Percentiles rank a stretch among this genome's conserved stretches.
Evolutionary conservation across 2,888 invertebrate genomes (phyloP).

Genomic region (Nebria brevicollis): DNA sequence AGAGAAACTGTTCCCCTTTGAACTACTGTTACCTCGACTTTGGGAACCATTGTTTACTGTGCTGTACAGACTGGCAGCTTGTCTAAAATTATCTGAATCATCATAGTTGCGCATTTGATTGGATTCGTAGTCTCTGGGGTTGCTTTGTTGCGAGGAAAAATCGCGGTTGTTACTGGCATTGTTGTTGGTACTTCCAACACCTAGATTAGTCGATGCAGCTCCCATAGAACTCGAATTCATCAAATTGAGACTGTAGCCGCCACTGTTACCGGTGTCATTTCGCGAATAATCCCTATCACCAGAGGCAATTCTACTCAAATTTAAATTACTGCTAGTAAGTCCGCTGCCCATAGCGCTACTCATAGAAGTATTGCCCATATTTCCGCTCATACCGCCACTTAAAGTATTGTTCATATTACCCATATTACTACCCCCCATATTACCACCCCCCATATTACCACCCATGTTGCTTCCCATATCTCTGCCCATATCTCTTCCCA

Average conservation of each 20-base stretch:
- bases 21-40: slow-evolving; percentile 28
- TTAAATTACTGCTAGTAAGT: slow-evolving; percentile 56
- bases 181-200: slow-evolving; percentile 59
- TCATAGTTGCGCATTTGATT: slow-evolving; percentile 40
- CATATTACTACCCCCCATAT: slow-evolving; percentile 54
- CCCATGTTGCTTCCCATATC: slow-evolving; percentile 51
- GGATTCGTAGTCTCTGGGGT: slow-evolving; percentile 39
- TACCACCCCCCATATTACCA: slow-evolving; percentile 57
- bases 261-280: slow-evolving; percentile 39
- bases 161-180: slow-evolving; percentile 59
- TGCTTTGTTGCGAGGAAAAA: neutral
- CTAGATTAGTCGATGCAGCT: neutral
- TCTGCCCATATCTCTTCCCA: slow-evolving; percentile 8
- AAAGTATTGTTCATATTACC: slow-evolving; percentile 4
- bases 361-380: slow-evolving; percentile 54
- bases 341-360: slow-evolving; percentile 50
- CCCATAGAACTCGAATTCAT: neutral
- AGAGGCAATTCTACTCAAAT: slow-evolving; percentile 46
- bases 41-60: slow-evolving; percentile 51
- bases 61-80: slow-evolving; percentile 47
- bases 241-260: neutral
- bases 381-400: slow-evolving; percentile 54
- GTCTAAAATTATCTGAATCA: slow-evolving; percentile 20
- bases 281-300: neutral
- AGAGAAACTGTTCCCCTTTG: slow-evolving; percentile 55